Base-by-base conservation (phyloP, 2,113 vertebrate species). In the Myiagra hebetior region DNA sequence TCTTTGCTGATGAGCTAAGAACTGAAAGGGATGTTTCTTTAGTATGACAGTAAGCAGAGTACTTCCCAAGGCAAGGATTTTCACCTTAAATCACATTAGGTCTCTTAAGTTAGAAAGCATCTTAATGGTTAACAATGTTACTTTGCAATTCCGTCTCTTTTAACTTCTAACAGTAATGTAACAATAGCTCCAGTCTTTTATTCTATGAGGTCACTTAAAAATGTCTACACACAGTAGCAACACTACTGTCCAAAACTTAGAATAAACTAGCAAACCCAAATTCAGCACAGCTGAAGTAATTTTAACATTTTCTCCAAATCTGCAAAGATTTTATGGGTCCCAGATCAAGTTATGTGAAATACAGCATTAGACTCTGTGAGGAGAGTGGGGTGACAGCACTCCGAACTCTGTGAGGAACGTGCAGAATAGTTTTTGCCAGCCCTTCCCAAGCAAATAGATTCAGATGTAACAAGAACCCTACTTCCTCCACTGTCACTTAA, bases 351-450 rank as follows among this genome's bases (percentile, higher is more conserved):
- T 46, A 50, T 13, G 5, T 31, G 35, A 91, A 93, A 70, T 16
- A 41, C 9, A 46, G 12, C 13, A 11, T 26, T 26, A 56, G 23
- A 49, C 2, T 49, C 64, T 47, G 31, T 31, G 39, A 37, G 42
- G 52, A 87, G 13, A 59, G 35, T 1, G 6, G 7, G 13, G 19
- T 3, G 13, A 55, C 47, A 78, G 39, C 39, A 83, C 23, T 33
- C 39, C 75, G n/a, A 69, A 12, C 12, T 91, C 47, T 59, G 23
- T 9, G 39, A 87, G 6, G 35, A 64, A 79, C 0, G 0, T 8
- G 11, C 16, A 70, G 44, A 85, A 44, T 1, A n/a, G 56, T 23
- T 79, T 87, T 60, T 6, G 0, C 27, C 19, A 35, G 35, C 9
- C 13, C 11, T 75, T 67, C 30, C 15, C 21, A 11, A 30, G 21